Conservation (phyloP, 2,113 vertebrate genomes). For the Jaculus jaculus region DNA sequence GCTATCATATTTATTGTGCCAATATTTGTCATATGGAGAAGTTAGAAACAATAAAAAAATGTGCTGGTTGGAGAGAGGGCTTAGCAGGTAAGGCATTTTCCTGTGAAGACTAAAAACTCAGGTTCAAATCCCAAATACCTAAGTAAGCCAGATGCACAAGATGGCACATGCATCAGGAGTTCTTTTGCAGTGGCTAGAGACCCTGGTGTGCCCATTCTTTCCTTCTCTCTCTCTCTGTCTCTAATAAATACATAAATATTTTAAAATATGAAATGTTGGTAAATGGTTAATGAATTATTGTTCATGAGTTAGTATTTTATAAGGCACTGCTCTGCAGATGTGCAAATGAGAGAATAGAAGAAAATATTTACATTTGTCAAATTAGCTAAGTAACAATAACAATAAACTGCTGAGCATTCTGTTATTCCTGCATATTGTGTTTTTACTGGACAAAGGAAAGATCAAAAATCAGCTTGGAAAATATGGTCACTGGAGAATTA, state of each 20-base stretch:
- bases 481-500: constrained; percentile 17
- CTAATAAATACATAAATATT: too few relatives aligned
- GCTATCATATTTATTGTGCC: not conserved
- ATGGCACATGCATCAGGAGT: too few relatives aligned
- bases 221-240: too few relatives aligned
- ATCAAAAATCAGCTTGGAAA: constrained; percentile 44
- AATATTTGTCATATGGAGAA: constrained; percentile 24
- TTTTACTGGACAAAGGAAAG: constrained; percentile 52
- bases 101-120: too few relatives aligned
- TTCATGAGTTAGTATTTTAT: not conserved
- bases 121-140: too few relatives aligned
- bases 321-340: not conserved
- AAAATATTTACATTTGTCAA: not conserved
- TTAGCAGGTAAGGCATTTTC: too few relatives aligned
- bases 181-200: too few relatives aligned
- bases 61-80: not conserved
- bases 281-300: not conserved
- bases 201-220: too few relatives aligned
- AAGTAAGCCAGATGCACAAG: too few relatives aligned
- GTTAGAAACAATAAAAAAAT: constrained; percentile 7
- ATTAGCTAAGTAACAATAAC: not conserved
- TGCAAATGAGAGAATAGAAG: not conserved
- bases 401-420: constrained; percentile 23
- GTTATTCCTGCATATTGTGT: not conserved
- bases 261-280: not conserved